Evolutionary conservation across 2,113 vertebrate genomes (phyloP), one percentile per base, ranked within the genome.

Genomic region (Callaeas wilsoni): DNA sequence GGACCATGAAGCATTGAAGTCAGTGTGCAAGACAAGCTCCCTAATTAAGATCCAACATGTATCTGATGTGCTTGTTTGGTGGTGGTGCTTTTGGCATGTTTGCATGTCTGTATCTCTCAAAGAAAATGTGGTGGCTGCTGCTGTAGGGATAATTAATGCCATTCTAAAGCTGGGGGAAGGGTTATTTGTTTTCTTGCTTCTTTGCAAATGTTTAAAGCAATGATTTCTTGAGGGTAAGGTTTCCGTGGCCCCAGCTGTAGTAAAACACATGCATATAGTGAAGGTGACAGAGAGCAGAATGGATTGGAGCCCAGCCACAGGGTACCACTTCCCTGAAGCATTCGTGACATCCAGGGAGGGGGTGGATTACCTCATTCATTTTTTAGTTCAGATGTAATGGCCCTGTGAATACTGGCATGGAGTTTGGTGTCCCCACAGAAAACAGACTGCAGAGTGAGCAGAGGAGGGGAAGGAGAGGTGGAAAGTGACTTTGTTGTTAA

Each of bases 291-390:
- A 52, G 46, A 57, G 49, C 62, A 32, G 69, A 32, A 16, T 3
- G 15, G 10, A 13, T n/a, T 53, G 81, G 82, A 84, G 35, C 53
- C 60, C 84, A 93, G 92, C 92, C 93, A 84, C 82, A 83, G 62
- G 87, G 82, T 57, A 49, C 84, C 0, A 3, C 44, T 84, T 86
- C 94, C 94, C 90, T 46, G 20, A 69, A 80, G 73, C 89, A 55
- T 74, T 87, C 44, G 14, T 56, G 52, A 89, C 74, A 65, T 75
- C 49, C 59, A 89, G 74, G 62, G 62, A 91, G 91, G 63, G 69
- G 29, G 81, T 79, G 77, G 94, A 94, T 97, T 59, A 93, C 93
- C 87, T 96, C 81, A 97, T 96, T 89, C 94, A 85, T 94, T 91
- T 91, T 96, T 93, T 19, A 78, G 81, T 65, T 85, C 23, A 14